phyloP scores from a whole-genome alignment of 2,797 vertebrate species.

The Periophthalmus magnuspinnatus region DNA sequence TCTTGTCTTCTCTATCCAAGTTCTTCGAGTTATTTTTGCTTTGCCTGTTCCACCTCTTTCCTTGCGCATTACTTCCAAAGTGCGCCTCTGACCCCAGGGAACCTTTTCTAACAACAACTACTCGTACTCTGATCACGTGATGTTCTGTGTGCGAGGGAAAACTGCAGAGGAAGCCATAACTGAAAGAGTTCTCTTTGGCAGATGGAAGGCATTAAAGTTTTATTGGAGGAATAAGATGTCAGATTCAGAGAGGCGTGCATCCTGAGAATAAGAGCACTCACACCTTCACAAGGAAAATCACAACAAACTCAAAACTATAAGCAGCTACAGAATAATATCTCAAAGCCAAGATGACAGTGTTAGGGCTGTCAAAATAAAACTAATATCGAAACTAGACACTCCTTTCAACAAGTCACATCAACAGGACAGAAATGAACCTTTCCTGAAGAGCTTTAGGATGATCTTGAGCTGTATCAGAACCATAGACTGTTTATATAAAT shows the following conservation, averaged over 20 bases:
- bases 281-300: not conserved
- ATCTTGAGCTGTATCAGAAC: too few relatives aligned
- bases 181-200: constrained; percentile 29
- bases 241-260: constrained; percentile 25
- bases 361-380: too few relatives aligned
- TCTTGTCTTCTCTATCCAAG: not conserved
- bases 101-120: constrained; percentile 34
- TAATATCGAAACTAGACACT: too few relatives aligned
- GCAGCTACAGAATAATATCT: not conserved
- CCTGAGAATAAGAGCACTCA: constrained; percentile 12
- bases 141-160: not conserved
- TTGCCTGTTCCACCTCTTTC: constrained; percentile 24
- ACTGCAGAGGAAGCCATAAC: constrained; percentile 6
- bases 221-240: constrained; percentile 36
- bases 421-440: too few relatives aligned
- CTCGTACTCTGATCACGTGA: constrained; percentile 9
- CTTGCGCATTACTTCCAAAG: constrained; percentile 25
- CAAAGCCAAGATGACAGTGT: not conserved
- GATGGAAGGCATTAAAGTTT: constrained; percentile 51
- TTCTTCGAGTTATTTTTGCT: constrained; percentile 27
- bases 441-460: too few relatives aligned
- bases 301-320: not conserved
- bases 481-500: too few relatives aligned
- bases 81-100: constrained; percentile 16
- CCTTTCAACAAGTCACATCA: too few relatives aligned